Conservation (phyloP, 2,888 invertebrate species). For the Limenitis arthemis region DNA sequence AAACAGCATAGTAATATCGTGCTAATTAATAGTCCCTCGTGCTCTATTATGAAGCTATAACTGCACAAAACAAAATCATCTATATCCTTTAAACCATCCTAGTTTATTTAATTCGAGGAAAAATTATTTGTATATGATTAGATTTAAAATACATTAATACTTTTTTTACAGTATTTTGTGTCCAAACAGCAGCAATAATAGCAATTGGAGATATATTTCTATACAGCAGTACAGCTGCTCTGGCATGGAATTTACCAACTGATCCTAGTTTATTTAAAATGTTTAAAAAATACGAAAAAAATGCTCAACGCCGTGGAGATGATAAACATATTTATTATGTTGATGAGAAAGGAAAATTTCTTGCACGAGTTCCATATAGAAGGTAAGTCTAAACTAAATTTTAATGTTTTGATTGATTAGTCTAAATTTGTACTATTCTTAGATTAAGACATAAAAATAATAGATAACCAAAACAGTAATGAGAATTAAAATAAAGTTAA, state of each 20-base stretch:
- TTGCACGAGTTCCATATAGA: slow-evolving; percentile 47
- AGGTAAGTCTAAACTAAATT: slow-evolving; percentile 35
- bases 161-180: slow-evolving; percentile 71
- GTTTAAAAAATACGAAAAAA: slow-evolving; percentile 40
- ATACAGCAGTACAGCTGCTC: slow-evolving; percentile 79
- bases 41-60: too few species aligned
- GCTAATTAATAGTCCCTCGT: too few species aligned
- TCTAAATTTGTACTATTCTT: too few species aligned
- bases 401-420: too few species aligned
- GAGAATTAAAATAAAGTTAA: too few species aligned
- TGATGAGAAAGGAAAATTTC: slow-evolving; percentile 41
- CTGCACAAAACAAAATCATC: too few species aligned
- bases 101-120: too few species aligned
- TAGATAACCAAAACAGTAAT: too few species aligned
- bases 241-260: slow-evolving; percentile 82
- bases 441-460: too few species aligned
- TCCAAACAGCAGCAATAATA: slow-evolving; percentile 72
- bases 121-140: too few species aligned
- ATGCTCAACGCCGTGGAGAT: slow-evolving; percentile 42
- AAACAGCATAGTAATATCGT: too few species aligned
- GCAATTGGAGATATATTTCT: slow-evolving; percentile 75
- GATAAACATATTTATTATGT: slow-evolving; percentile 44
- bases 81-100: too few species aligned
- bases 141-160: neutral
- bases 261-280: slow-evolving; percentile 53